A percentile compares a stretch with the other conserved stretches of the same genome.
Evolutionary conservation across 2,888 invertebrate genomes (phyloP).

Genomic region (Acanthosoma haemorrhoidale): DNA sequence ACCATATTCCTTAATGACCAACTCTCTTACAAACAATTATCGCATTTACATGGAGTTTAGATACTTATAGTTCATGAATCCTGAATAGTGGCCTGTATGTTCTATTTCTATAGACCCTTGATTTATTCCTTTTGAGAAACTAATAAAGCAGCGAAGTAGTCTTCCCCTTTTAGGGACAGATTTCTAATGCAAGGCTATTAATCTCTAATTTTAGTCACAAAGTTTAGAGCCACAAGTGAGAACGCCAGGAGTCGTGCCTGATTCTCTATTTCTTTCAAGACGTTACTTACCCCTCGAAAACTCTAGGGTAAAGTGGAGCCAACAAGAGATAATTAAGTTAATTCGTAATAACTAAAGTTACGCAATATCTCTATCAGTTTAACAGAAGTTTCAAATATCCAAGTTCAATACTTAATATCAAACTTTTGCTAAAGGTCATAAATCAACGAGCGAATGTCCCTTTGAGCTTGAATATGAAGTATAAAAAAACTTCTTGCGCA

Average conservation of each 20-base stretch:
- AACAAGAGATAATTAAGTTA: slow-evolving; percentile 8
- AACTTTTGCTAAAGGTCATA: background rate
- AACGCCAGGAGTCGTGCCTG: background rate
- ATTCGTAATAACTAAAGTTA: slow-evolving; percentile 1
- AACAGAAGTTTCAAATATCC: slow-evolving; percentile 4
- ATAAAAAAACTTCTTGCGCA: background rate
- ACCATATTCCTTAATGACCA: too few species aligned
- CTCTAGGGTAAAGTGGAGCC: background rate
- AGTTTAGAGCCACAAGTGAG: background rate
- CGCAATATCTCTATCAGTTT: background rate
- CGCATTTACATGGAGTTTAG: too few species aligned
- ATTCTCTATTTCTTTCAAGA: background rate
- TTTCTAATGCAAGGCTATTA: background rate
- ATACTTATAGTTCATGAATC: too few species aligned
- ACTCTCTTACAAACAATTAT: too few species aligned
- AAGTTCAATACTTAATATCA: background rate
- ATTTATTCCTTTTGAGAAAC: too few species aligned
- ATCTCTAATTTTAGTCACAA: background rate
- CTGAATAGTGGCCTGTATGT: too few species aligned
- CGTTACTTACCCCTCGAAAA: background rate
- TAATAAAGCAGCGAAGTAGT: too few species aligned
- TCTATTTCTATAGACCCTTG: too few species aligned
- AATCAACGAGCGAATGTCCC: background rate
- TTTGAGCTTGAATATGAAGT: background rate
- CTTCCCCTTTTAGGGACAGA: too few species aligned